Evolutionary conservation across 2,113 vertebrate genomes (phyloP).

Genomic region (Ascaphus truei): DNA sequence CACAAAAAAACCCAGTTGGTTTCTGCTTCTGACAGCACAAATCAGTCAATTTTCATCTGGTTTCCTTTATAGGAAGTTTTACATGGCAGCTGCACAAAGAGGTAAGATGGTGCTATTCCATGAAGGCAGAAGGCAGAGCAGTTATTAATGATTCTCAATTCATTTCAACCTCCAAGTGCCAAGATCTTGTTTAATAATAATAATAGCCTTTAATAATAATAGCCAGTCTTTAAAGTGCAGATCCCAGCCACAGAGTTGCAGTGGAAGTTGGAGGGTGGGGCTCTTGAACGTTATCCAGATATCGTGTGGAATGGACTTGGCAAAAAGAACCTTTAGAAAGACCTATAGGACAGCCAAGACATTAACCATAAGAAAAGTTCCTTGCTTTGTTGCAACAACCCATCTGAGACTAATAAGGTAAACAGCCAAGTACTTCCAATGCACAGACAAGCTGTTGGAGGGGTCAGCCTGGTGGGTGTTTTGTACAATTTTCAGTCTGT

Average conservation of each 20-base stretch:
- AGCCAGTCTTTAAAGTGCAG: too few relatives aligned
- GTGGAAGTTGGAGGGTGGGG: not conserved
- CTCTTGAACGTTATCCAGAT: slow-evolving; percentile 7
- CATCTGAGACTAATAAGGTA: slow-evolving; percentile 20
- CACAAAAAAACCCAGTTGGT: too few relatives aligned
- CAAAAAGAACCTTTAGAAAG: not conserved
- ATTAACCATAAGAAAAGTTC: slow-evolving; percentile 7
- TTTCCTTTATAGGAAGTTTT: not conserved
- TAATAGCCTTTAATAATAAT: too few relatives aligned
- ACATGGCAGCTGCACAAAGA: not conserved
- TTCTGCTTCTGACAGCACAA: too few relatives aligned
- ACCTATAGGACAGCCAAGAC: not conserved
- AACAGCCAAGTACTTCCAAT: not conserved
- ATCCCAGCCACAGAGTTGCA: not conserved
- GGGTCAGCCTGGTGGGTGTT: slow-evolving; percentile 5
- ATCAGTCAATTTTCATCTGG: not conserved
- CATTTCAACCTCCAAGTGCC: not conserved
- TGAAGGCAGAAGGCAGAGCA: not conserved
- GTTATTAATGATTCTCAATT: not conserved
- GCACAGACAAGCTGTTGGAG: not conserved
- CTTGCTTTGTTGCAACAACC: not conserved
- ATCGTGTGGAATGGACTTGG: not conserved
- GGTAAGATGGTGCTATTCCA: not conserved
- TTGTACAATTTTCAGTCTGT: too few relatives aligned
- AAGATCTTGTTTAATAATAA: slow-evolving; percentile 5